Evolutionary conservation across 2,888 invertebrate species (phyloP), one percentile per base, ranked within the genome.

Genomic region (Thymelicus acteon): DNA sequence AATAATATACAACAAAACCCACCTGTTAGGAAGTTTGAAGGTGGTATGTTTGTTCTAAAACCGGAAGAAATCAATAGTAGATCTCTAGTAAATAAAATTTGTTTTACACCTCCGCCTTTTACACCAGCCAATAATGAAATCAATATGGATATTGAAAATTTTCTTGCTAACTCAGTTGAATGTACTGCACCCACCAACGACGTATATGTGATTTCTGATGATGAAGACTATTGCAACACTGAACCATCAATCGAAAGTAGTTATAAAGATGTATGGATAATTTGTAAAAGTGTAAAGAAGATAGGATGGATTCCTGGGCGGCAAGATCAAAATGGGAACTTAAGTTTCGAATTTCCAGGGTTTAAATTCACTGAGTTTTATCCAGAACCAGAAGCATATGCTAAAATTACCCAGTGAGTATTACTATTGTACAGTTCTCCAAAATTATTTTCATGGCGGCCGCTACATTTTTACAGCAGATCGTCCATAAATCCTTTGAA

Each of bases 31-130:
- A 85, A 76, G 76, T 63, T 75, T 8, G 83, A 85, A 73, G 77
- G 74, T 60, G 79, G 85, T 1, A 91, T 92, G 91, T 84, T 87
- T 72, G 78, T 93, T 74, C 84, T 93, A 72, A 93, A 92, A 79
- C 93, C 93, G 0, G 92, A 92, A 79, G 90, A 93, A 85, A 93
- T 93, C 44, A 93, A 93, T 76, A 82, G 88, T 76, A 87, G 85
- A 75, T 69, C 75, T 31, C 65, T 77, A 65, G 73, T 77, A 71
- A 75, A 73, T 48, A 72, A 67, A 62, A 54, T 71, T 40, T 15
- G 48, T 52, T 13, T n/a, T 48, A 44, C 19, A 58, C 2, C 54
- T 37, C 63, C 49, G 31, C 44, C 24, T 57, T 13, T 31, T 39
- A 15, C 52, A 31, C 63, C 58, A n/a, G 47, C 52, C 6, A 70